Base-by-base conservation (phyloP, 2,113 vertebrate species). In the Oceanodroma tethys region DNA sequence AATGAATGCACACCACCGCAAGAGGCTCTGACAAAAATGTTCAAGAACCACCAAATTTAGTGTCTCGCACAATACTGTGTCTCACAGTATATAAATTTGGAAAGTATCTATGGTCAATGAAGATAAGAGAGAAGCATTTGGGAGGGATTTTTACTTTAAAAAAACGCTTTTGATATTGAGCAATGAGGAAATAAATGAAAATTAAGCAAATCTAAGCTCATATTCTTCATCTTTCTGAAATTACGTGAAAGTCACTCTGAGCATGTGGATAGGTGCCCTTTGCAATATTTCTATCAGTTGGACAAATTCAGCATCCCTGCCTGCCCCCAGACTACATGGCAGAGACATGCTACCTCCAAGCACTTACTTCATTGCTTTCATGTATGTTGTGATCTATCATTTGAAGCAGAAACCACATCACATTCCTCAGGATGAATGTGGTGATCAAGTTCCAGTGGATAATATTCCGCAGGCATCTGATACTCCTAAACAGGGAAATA, bases 371-470 rank as follows among this genome's bases (percentile, higher is more conserved):
- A 13, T 99, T 99, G 96, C 98, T 99, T 92, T 99, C 99, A 0
- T 99, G 99, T 80, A 99, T 99, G 92, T 99, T 98, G 72, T 99
- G 99, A 93, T 99, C 99, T 26, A 99, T 99, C 98, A 99, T 97
- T 75, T 99, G 99, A 62, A 99, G 99, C 93, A 99, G 97, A 95
- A 99, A 99, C 99, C 99, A 99, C 98, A 98, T 98, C 42, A 99
- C 95, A 13, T 99, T 99, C 93, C 99, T 98, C 97, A 99, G 98
- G 97, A 99, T 99, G 93, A 99, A 99, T 3, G 99, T 99, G 81
- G 99, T 98, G 94, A 99, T 99, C 96, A 99, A 52, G 94, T 99
- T 99, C 99, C 99, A 99, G 97, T 99, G 99, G 97, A 99, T 99
- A 88, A 99, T 99, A 48, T 99, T 99, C 88, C 99, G 96, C 76